These are phyloP conservation scores for Maniola jurtina DNA, from an alignment of 1,140 invertebrate species.

Conservation along the genomic window DNA sequence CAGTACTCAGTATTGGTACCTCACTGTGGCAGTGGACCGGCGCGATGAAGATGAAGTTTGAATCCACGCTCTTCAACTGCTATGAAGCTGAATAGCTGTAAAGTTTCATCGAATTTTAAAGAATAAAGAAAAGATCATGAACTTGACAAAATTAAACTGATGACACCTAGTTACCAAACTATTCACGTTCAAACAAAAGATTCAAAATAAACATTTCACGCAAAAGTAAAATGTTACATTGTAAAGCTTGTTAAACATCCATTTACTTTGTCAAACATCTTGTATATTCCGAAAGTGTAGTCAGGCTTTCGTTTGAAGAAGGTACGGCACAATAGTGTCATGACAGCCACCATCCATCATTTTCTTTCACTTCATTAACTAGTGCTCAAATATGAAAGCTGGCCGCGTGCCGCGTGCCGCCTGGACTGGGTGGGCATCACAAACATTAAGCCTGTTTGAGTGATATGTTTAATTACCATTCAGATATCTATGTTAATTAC, in stretches of 20 bases:
- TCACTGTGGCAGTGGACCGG: too few relatives aligned
- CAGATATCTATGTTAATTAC: conserved; percentile 1
- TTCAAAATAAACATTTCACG: neutral
- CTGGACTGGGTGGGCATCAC: neutral
- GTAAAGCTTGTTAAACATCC: conserved; percentile 2
- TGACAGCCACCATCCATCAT: conserved; percentile 12
- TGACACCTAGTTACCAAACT: neutral
- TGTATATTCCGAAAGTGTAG: conserved; percentile 9
- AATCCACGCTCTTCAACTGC: too few relatives aligned
- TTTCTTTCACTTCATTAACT: conserved; percentile 13
- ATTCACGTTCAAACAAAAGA: neutral
- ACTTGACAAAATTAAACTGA: too few relatives aligned
- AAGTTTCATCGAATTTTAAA: too few relatives aligned
- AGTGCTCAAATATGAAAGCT: conserved; percentile 16
- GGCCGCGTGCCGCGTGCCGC: conserved; percentile 3
- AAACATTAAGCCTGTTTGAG: conserved; percentile 8
- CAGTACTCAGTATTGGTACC: too few relatives aligned
- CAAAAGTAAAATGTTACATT: neutral
- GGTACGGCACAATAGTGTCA: conserved; percentile 10
- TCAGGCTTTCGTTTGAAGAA: conserved; percentile 8
- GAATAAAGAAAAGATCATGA: too few relatives aligned
- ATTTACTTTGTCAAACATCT: conserved; percentile 10
- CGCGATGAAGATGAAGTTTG: too few relatives aligned
- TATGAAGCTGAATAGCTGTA: too few relatives aligned
- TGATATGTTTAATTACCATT: conserved; percentile 7